These are phyloP conservation scores for Andrena minutula DNA, from an alignment of 2,888 invertebrate species.

Conservation along the genomic window DNA sequence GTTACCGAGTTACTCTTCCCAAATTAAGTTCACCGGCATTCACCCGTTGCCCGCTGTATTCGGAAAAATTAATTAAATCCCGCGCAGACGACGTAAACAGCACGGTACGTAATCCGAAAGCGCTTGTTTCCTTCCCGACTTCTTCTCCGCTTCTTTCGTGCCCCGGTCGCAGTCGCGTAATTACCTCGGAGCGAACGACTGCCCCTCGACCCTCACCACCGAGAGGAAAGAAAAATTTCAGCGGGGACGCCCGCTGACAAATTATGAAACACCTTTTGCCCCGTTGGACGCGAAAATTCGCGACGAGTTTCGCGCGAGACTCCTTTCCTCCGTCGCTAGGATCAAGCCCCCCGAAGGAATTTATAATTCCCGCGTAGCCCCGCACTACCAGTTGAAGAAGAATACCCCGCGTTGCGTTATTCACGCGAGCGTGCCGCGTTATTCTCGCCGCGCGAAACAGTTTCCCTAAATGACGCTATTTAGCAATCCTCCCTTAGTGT, in stretches of 20 bases:
- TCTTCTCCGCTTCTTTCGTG: neutral
- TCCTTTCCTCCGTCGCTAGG: too few species aligned
- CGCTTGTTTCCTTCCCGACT: slow-evolving; percentile 6
- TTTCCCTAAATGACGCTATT: neutral
- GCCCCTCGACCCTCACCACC: slow-evolving; percentile 17
- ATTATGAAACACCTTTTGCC: neutral
- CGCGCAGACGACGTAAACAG: neutral
- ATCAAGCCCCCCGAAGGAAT: too few species aligned
- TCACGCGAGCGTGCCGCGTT: too few species aligned
- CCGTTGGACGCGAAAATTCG: neutral
- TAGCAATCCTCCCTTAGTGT: neutral
- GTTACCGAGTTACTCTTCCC: neutral
- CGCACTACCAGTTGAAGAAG: too few species aligned
- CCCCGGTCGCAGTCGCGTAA: slow-evolving; percentile 47
- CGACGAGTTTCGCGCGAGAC: too few species aligned
- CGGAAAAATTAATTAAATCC: slow-evolving; percentile 11
- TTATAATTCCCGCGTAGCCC: too few species aligned
- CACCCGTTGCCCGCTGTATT: neutral
- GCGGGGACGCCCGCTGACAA: neutral
- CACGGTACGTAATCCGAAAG: neutral
- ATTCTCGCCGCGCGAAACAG: too few species aligned
- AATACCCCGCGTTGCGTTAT: too few species aligned
- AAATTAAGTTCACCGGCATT: neutral
- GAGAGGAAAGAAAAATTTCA: slow-evolving; percentile 53
- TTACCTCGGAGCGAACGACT: slow-evolving; percentile 62